Evolutionary conservation across 2,888 invertebrate species (phyloP).

Genomic region (Caenorhabditis japonica): DNA sequence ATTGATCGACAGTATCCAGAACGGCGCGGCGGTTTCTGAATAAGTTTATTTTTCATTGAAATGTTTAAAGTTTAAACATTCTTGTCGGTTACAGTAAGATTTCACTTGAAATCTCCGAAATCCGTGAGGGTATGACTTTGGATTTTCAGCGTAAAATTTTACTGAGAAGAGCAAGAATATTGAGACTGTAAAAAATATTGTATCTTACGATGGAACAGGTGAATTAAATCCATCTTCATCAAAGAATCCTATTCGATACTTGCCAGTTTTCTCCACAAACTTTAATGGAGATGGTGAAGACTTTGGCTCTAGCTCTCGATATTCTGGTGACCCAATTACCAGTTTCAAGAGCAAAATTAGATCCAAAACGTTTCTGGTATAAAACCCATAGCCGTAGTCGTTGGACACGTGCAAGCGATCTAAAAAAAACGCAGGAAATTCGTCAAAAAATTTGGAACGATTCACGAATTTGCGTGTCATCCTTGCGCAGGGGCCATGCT

Average conservation of each 20-base stretch:
- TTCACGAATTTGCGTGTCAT: conserved; percentile 93
- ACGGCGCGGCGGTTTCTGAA: conserved; percentile 66
- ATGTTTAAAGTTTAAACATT: neutral
- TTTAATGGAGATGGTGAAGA: conserved; percentile 46
- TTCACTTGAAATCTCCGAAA: too few relatives aligned
- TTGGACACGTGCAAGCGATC: conserved; percentile 65
- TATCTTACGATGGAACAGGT: conserved; percentile 77
- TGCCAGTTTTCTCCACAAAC: too few relatives aligned
- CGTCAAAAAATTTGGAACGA: conserved; percentile 83
- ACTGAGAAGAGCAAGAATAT: too few relatives aligned
- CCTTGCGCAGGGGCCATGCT: conserved; percentile 92
- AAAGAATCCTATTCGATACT: conserved; percentile 77
- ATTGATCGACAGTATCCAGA: conserved; percentile 66
- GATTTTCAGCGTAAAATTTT: too few relatives aligned
- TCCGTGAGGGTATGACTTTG: too few relatives aligned
- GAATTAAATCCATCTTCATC: conserved; percentile 77
- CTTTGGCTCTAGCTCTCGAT: conserved; percentile 54
- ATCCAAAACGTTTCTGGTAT: conserved; percentile 73
- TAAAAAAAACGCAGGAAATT: conserved; percentile 2
- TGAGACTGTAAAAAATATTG: too few relatives aligned
- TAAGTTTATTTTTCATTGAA: neutral
- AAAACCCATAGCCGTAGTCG: conserved; percentile 72
- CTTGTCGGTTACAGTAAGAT: too few relatives aligned
- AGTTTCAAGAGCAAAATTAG: conserved; percentile 61
- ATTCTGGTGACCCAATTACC: conserved; percentile 55